A percentile compares a stretch with the other conserved stretches of the same genome.
Evolutionary conservation across 64 coral and sea anemone species (phyloP).

Genomic region (Orbicella faveolata): DNA sequence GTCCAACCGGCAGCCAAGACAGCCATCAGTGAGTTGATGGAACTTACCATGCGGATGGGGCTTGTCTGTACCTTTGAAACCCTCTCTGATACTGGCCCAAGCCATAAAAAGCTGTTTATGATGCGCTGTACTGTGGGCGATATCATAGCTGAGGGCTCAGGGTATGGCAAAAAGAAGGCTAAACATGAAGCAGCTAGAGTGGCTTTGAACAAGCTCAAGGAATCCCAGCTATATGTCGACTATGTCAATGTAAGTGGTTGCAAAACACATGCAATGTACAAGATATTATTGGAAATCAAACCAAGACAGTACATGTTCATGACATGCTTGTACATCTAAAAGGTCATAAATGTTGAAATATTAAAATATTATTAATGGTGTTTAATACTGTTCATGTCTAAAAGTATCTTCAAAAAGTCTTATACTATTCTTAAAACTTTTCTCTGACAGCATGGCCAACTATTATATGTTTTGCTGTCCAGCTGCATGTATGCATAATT

Average conservation of each 20-base stretch:
- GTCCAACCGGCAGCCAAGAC: constrained; percentile 37
- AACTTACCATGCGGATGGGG: constrained; percentile 73
- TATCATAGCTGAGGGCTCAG: constrained; percentile 55
- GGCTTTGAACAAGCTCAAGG: constrained; percentile 72
- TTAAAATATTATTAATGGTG: no score
- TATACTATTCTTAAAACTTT: no score
- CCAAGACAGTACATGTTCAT: no score
- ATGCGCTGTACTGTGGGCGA: constrained; percentile 65
- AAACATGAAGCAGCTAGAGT: constrained; percentile 76
- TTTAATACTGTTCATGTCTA: neutral
- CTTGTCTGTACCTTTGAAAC: constrained; percentile 63
- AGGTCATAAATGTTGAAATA: no score
- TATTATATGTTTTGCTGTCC: no score
- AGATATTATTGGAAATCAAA: no score
- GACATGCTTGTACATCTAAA: no score
- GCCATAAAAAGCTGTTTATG: constrained; percentile 60
- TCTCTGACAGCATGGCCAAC: neutral
- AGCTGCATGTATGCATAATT: no score
- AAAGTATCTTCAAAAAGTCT: neutral
- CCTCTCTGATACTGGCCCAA: constrained; percentile 57
- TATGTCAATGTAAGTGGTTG: constrained; percentile 77
- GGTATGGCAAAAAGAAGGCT: constrained; percentile 68
- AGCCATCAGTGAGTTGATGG: constrained; percentile 75
- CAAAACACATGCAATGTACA: neutral
- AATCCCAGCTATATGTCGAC: constrained; percentile 68